Evolutionary conservation across 2,888 invertebrate genomes (phyloP).

Genomic region (Morpho deidamia): DNA sequence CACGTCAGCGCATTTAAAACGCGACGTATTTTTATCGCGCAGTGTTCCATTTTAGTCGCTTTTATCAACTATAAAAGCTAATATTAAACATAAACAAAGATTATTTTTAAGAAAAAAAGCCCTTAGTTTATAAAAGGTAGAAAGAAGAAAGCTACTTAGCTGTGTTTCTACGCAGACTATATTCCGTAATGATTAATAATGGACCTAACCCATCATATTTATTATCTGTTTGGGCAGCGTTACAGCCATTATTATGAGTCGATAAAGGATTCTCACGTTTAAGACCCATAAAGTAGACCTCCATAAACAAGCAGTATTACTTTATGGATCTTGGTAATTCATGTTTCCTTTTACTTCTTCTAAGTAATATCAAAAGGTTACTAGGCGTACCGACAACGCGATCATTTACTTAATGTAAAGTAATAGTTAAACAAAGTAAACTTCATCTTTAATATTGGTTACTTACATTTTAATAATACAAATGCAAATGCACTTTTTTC

Average conservation of each 20-base stretch:
- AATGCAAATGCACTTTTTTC: too few relatives aligned
- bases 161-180: neutral
- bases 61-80: too few relatives aligned
- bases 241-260: conserved; percentile 54
- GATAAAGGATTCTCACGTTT: conserved; percentile 57
- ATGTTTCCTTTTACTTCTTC: conserved; percentile 46
- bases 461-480: too few relatives aligned
- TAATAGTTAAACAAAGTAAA: too few relatives aligned
- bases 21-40: too few relatives aligned
- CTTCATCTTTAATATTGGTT: too few relatives aligned
- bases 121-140: too few relatives aligned
- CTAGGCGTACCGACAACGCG: neutral
- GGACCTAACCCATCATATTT: conserved; percentile 40
- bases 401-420: neutral
- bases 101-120: too few relatives aligned
- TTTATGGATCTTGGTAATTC: conserved; percentile 59
- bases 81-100: too few relatives aligned
- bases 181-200: conserved; percentile 18
- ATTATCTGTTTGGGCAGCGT: conserved; percentile 55
- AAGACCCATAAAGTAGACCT: conserved; percentile 62
- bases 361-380: conserved; percentile 14
- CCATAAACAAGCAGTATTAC: conserved; percentile 69
- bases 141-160: too few relatives aligned
- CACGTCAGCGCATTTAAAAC: too few relatives aligned
- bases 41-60: too few relatives aligned